Conservation (phyloP, 2,797 vertebrate species). For the Lates japonicus region DNA sequence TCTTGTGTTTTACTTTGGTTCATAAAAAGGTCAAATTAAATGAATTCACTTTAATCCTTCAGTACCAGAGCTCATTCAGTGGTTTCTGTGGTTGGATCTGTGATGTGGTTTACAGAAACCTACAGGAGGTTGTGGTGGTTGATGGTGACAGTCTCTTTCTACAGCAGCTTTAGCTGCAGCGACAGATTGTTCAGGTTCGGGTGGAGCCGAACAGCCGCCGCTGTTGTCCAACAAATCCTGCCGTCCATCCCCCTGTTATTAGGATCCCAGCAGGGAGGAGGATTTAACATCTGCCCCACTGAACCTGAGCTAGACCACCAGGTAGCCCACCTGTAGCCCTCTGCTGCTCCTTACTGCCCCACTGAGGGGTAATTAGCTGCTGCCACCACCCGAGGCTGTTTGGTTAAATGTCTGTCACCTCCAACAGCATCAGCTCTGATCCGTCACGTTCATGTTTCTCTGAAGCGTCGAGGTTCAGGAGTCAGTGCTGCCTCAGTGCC, state of each 20-base stretch:
- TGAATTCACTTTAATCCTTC: too few relatives aligned
- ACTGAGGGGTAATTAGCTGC: slow-evolving; percentile 88
- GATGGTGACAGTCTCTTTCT: too few relatives aligned
- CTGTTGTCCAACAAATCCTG: slow-evolving; percentile 85
- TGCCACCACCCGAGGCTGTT: slow-evolving; percentile 34
- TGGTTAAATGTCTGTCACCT: slow-evolving; percentile 20
- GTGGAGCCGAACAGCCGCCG: slow-evolving; percentile 56
- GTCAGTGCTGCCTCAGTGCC: fast-evolving
- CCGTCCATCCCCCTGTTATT: slow-evolving; percentile 79
- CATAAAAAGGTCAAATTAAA: too few relatives aligned
- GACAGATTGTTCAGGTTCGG: too few relatives aligned
- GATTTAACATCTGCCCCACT: slow-evolving; percentile 90
- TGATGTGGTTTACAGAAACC: too few relatives aligned
- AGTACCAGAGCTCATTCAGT: too few relatives aligned
- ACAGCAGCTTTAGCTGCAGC: too few relatives aligned
- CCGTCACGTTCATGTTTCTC: too few relatives aligned
- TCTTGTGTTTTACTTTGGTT: too few relatives aligned
- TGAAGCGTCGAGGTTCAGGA: neutral
- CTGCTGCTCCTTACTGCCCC: slow-evolving; percentile 75
- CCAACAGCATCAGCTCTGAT: neutral
- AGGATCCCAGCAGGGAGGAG: slow-evolving; percentile 80
- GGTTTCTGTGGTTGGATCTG: too few relatives aligned
- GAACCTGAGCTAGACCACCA: slow-evolving; percentile 86
- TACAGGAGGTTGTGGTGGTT: too few relatives aligned
- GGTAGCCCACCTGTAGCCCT: slow-evolving; percentile 91